A percentile compares a stretch with the other conserved stretches of the same genome.
Evolutionary conservation across 37 sponge, comb jelly and placozoan genomes (phyloP).

Genomic region (Eunapius fragilis): DNA sequence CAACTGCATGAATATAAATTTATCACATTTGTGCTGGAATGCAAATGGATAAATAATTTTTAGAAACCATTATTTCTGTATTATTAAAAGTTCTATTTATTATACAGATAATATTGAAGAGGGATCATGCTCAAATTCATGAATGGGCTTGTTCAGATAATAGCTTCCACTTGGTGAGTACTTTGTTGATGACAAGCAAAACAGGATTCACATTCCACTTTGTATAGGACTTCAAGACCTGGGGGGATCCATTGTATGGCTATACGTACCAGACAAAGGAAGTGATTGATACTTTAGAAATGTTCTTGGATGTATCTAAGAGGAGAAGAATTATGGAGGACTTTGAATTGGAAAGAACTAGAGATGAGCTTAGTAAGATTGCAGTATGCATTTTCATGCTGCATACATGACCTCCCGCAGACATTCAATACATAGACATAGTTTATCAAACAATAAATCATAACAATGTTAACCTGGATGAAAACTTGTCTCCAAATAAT

Average conservation of each 20-base stretch:
- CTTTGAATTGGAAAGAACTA: background rate
- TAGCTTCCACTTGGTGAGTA: slow-evolving; percentile 51
- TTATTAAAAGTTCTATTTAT: too few species aligned
- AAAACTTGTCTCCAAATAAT: too few species aligned
- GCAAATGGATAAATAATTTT: too few species aligned
- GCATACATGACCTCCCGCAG: too few species aligned
- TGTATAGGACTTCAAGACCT: slow-evolving; percentile 30
- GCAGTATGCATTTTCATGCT: too few species aligned
- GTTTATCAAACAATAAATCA: too few species aligned
- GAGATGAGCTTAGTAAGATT: background rate
- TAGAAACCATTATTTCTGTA: too few species aligned
- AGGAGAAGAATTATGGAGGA: slow-evolving; percentile 1
- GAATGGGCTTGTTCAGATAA: slow-evolving; percentile 33
- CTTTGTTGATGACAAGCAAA: background rate
- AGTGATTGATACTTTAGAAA: slow-evolving; percentile 47
- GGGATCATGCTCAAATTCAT: slow-evolving; percentile 24
- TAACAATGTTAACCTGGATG: too few species aligned
- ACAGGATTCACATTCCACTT: background rate
- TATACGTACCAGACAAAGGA: slow-evolving; percentile 59
- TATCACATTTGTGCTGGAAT: too few species aligned
- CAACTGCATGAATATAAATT: too few species aligned
- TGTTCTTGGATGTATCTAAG: slow-evolving; percentile 28
- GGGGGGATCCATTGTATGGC: slow-evolving; percentile 24
- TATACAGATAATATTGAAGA: background rate
- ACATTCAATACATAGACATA: too few species aligned